Evolutionary conservation across 2,888 invertebrate genomes (phyloP).

Genomic region (Amitus sp.): DNA sequence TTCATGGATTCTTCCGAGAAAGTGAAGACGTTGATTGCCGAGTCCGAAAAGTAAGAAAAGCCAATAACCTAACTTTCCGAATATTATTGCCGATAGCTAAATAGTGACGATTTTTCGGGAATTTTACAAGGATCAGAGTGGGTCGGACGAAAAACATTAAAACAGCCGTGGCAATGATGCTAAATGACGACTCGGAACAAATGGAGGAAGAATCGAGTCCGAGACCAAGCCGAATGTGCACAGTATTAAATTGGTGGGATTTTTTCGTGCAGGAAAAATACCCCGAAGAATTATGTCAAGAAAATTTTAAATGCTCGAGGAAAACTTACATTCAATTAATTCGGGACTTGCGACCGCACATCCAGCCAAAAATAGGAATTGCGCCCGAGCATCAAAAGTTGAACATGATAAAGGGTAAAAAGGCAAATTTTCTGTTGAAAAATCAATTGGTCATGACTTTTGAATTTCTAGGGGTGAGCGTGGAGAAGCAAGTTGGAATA

Average conservation of each 20-base stretch:
- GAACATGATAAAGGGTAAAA: slow-evolving; percentile 31
- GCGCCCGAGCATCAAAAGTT: slow-evolving; percentile 23
- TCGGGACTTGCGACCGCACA: slow-evolving; percentile 34
- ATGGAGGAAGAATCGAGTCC: neutral
- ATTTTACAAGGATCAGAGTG: neutral
- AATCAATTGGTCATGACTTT: too few relatives aligned
- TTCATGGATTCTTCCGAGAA: slow-evolving; percentile 19
- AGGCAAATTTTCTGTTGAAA: too few relatives aligned
- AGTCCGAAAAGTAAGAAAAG: slow-evolving; percentile 14
- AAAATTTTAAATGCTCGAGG: slow-evolving; percentile 45
- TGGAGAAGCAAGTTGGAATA: slow-evolving; percentile 45
- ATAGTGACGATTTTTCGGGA: neutral
- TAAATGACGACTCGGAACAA: slow-evolving; percentile 1
- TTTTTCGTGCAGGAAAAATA: slow-evolving; percentile 41
- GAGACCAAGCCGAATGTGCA: neutral
- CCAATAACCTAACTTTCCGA: slow-evolving; percentile 10
- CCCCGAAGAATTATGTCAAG: slow-evolving; percentile 38
- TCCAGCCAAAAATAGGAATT: slow-evolving; percentile 37
- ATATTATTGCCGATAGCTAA: neutral
- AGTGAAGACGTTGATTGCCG: slow-evolving; percentile 7
- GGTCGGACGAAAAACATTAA: slow-evolving; percentile 1
- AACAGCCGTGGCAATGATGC: slow-evolving; percentile 7
- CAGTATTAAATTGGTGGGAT: slow-evolving; percentile 44
- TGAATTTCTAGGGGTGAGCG: slow-evolving; percentile 38
- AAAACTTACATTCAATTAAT: slow-evolving; percentile 45